These are phyloP conservation scores for Orchestes rusci DNA, from an alignment of 2,888 invertebrate species.

Conservation along the genomic window DNA sequence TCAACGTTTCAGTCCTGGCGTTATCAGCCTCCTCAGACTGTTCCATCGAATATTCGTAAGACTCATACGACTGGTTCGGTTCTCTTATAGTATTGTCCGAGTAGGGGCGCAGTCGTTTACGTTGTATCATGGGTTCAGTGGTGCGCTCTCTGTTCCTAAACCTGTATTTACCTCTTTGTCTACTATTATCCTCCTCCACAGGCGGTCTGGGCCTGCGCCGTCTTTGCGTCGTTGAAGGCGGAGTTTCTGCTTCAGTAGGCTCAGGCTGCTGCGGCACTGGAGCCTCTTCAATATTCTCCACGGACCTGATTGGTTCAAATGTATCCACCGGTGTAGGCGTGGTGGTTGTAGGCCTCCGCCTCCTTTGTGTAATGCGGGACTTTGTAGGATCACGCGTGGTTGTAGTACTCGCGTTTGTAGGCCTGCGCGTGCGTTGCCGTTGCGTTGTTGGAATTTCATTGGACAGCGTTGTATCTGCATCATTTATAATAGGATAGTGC, in stretches of 20 bases:
- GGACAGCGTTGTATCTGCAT: constrained; percentile 2
- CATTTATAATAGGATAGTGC: constrained; percentile 39
- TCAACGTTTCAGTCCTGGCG: neutral
- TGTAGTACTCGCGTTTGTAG: constrained; percentile 17
- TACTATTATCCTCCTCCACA: constrained; percentile 5
- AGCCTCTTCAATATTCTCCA: constrained; percentile 28
- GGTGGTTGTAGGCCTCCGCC: constrained; percentile 26
- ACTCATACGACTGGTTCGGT: neutral
- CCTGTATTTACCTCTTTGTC: constrained; percentile 20
- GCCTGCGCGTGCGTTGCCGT: too few relatives aligned
- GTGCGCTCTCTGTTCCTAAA: constrained; percentile 16
- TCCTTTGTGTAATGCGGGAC: constrained; percentile 25
- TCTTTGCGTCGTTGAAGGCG: too few relatives aligned
- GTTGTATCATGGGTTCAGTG: constrained; percentile 5
- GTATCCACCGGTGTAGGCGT: constrained; percentile 27
- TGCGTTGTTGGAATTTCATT: constrained; percentile 31
- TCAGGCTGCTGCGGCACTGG: too few relatives aligned
- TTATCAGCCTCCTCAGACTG: neutral
- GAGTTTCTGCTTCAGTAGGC: constrained; percentile 31
- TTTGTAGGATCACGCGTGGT: constrained; percentile 21
- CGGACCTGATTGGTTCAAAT: constrained; percentile 33
- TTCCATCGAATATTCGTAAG: neutral
- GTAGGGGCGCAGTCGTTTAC: constrained; percentile 17
- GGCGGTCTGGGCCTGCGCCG: constrained; percentile 29
- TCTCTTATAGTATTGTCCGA: constrained; percentile 6